A percentile compares a stretch with the other conserved stretches of the same genome.
These are phyloP conservation scores for Vanessa atalanta DNA, from an alignment of 1,140 invertebrate species.

Conservation along the genomic window DNA sequence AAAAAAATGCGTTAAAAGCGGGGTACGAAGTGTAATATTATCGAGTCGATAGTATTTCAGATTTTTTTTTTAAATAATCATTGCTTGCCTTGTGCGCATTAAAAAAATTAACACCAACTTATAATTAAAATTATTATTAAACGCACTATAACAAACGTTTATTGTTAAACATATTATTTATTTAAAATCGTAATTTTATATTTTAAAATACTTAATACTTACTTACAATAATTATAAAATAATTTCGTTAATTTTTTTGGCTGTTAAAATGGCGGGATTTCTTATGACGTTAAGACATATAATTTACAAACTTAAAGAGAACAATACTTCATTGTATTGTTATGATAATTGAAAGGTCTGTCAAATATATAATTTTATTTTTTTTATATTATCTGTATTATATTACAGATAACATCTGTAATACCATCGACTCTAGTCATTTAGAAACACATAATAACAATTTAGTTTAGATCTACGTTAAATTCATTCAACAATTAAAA, in stretches of 20 bases:
- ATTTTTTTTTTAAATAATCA: constrained; percentile 2
- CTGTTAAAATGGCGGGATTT: background rate
- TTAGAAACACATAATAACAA: too few species aligned
- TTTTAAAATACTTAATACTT: too few species aligned
- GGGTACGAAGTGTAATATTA: background rate
- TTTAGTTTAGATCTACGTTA: background rate
- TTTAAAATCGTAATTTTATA: too few species aligned
- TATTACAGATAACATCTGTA: background rate
- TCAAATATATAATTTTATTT: background rate
- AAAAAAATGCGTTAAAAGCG: background rate
- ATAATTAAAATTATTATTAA: background rate
- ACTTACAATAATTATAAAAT: background rate
- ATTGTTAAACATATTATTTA: background rate
- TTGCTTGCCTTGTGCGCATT: constrained; percentile 33
- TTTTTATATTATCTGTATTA: background rate
- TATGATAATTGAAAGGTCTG: too few species aligned
- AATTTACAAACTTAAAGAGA: too few species aligned
- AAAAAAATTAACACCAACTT: constrained; percentile 25
- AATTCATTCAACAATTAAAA: constrained; percentile 1
- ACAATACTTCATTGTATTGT: too few species aligned
- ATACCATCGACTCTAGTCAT: constrained; percentile 10
- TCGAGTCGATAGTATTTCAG: constrained; percentile 14
- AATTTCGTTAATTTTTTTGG: background rate
- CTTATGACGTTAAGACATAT: background rate
- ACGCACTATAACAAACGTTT: background rate